A percentile compares a stretch with the other conserved stretches of the same genome.
Evolutionary conservation across 2,113 vertebrate species (phyloP).

Genomic region (Puntigrus tetrazona): DNA sequence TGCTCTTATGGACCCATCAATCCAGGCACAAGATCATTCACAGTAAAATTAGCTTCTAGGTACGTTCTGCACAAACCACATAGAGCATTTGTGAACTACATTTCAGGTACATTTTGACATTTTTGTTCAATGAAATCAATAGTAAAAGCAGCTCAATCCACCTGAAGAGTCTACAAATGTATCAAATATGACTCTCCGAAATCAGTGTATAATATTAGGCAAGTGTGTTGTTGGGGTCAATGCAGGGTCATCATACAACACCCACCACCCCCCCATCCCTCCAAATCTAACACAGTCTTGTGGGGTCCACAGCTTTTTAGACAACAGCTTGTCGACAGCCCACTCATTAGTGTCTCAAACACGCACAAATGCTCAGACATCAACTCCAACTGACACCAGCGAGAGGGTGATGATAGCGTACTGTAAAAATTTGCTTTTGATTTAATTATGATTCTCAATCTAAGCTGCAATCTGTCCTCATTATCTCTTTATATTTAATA

Average conservation of each 20-base stretch:
- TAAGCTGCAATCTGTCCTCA: neutral
- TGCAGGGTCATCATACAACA: neutral
- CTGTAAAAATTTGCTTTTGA: conserved; percentile 19
- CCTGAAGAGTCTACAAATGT: neutral
- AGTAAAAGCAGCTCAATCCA: neutral
- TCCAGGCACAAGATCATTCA: neutral
- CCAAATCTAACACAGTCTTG: neutral
- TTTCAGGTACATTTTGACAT: neutral
- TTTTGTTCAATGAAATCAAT: neutral
- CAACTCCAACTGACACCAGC: neutral
- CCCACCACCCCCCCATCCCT: neutral
- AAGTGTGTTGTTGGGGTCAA: neutral
- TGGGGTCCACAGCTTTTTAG: neutral
- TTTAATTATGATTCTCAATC: conserved; percentile 2
- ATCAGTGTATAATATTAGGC: neutral
- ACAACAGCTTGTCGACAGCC: conserved; percentile 37
- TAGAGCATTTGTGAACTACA: neutral
- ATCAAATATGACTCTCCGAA: neutral
- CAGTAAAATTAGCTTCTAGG: neutral
- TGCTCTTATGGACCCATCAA: neutral
- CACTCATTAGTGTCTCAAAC: conserved; percentile 11
- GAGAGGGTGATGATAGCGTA: neutral
- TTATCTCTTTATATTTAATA: conserved; percentile 7
- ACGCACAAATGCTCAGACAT: neutral
- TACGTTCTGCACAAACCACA: neutral